Conservation (phyloP, 1,140 invertebrate species). For the Anthonomus grandis region DNA sequence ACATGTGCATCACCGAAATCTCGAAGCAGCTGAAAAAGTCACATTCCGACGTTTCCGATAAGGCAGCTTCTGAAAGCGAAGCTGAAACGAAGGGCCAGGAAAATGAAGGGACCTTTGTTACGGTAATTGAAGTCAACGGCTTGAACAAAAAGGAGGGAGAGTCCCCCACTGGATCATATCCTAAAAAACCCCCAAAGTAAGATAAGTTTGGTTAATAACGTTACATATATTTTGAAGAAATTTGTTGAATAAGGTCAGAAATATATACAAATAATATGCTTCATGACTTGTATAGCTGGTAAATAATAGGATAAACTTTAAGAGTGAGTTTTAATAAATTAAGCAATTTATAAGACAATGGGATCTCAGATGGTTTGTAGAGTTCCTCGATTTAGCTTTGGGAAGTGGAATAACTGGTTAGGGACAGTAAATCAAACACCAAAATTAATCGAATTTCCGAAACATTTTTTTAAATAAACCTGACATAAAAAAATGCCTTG, state of each 20-base stretch:
- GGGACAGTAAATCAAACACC: too few species aligned
- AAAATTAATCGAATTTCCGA: too few species aligned
- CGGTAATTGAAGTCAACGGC: constrained; percentile 83
- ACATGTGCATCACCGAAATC: constrained; percentile 65
- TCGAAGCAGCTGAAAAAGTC: constrained; percentile 53
- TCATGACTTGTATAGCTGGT: too few species aligned
- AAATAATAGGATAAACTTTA: too few species aligned
- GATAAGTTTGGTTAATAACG: not conserved
- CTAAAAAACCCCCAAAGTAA: constrained; percentile 46
- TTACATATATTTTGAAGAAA: not conserved
- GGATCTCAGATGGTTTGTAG: too few species aligned
- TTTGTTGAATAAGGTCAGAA: not conserved
- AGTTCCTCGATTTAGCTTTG: too few species aligned
- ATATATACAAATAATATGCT: not conserved
- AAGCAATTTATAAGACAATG: too few species aligned
- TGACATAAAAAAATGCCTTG: too few species aligned
- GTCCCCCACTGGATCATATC: constrained; percentile 25
- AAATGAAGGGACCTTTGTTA: constrained; percentile 73
- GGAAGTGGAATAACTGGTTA: too few species aligned
- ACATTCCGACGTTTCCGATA: constrained; percentile 40
- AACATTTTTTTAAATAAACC: too few species aligned
- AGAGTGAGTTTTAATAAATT: too few species aligned
- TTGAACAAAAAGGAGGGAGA: constrained; percentile 49
- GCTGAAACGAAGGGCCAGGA: constrained; percentile 48
- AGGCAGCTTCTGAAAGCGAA: constrained; percentile 51